Conservation (phyloP, 2,888 invertebrate species). For the Brenthis daphne region DNA sequence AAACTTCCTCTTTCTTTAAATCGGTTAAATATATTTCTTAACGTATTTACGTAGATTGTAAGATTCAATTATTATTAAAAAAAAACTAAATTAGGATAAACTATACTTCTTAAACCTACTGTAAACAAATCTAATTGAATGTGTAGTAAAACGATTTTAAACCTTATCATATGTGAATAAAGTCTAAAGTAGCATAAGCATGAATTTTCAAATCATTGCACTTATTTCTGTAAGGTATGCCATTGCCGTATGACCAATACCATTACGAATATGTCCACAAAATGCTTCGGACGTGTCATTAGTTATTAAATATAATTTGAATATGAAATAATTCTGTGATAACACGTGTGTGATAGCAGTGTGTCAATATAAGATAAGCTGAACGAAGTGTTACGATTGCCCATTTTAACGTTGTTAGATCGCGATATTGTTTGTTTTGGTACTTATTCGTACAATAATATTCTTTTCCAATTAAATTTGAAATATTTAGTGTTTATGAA, state of each 20-base stretch:
- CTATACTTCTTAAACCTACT: too few species aligned
- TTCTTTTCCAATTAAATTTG: too few species aligned
- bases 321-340: conserved; percentile 19
- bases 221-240: neutral
- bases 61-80: too few species aligned
- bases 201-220: neutral
- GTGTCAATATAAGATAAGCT: conserved; percentile 44
- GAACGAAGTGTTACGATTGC: conserved; percentile 25
- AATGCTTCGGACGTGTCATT: conserved; percentile 28
- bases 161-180: neutral
- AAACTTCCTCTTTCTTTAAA: too few species aligned
- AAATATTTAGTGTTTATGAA: neutral
- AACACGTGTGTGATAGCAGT: conserved; percentile 39
- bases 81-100: too few species aligned
- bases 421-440: conserved; percentile 7
- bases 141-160: neutral
- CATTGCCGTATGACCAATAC: conserved; percentile 27
- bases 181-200: neutral
- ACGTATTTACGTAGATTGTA: too few species aligned
- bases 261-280: conserved; percentile 20
- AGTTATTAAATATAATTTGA: conserved; percentile 13
- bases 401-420: conserved; percentile 10
- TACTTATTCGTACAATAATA: neutral
- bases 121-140: neutral
- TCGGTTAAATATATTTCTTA: too few species aligned